Evolutionary conservation across 1,140 invertebrate genomes (phyloP).

Genomic region (Harlomillsia oculata): DNA sequence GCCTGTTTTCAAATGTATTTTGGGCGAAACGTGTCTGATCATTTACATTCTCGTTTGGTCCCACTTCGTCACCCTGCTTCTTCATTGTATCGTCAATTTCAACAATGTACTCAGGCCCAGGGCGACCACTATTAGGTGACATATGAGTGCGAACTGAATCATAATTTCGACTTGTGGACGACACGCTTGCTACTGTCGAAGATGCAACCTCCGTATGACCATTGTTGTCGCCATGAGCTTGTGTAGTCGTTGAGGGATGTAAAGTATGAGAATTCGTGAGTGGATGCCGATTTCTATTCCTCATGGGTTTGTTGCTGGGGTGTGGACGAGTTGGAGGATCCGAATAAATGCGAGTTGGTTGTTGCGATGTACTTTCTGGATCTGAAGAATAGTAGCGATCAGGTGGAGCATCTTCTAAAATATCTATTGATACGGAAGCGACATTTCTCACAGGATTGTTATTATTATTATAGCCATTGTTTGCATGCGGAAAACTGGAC

Average conservation of each 20-base stretch:
- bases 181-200: background rate
- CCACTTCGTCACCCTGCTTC: too few species aligned
- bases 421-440: too few species aligned
- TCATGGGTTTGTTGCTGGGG: too few species aligned
- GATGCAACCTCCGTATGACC: background rate
- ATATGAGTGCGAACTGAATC: background rate
- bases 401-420: too few species aligned
- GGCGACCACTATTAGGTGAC: too few species aligned
- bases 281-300: constrained; percentile 10
- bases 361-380: background rate
- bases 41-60: background rate
- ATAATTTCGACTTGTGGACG: background rate
- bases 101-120: background rate
- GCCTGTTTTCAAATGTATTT: constrained; percentile 7
- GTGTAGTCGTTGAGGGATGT: constrained; percentile 11
- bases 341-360: background rate
- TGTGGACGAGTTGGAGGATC: background rate
- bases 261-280: constrained; percentile 23
- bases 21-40: constrained; percentile 6
- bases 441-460: too few species aligned
- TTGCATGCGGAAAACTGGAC: too few species aligned
- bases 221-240: background rate
- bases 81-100: constrained; percentile 6
- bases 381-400: background rate
- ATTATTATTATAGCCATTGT: too few species aligned